Percentiles rank a stretch among this genome's conserved stretches.
phyloP scores from a whole-genome alignment of 1,140 invertebrate genomes.

The Drosophila ogumai region DNA sequence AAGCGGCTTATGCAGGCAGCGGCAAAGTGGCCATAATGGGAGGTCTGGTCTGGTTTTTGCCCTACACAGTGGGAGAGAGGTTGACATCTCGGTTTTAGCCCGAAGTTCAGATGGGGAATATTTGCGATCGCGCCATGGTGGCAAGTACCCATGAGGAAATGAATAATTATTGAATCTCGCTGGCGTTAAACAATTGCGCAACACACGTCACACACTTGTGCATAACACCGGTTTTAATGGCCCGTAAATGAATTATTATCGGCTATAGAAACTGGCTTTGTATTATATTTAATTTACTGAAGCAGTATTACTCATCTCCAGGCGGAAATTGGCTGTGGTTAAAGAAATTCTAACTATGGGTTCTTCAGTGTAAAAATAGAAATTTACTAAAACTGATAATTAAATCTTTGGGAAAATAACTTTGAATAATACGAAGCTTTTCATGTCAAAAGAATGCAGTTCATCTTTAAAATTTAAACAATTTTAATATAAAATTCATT shows the following conservation, averaged over 20 bases:
- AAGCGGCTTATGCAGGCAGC: constrained; percentile 33
- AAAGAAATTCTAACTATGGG: neutral
- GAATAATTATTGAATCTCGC: constrained; percentile 59
- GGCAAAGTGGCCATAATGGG: constrained; percentile 31
- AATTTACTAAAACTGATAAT: neutral
- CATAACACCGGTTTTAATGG: constrained; percentile 51
- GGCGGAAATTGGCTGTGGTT: neutral
- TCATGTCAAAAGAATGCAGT: neutral
- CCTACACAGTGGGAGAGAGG: constrained; percentile 30
- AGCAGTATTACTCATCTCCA: constrained; percentile 30
- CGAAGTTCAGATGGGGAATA: constrained; percentile 13
- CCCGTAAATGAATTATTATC: constrained; percentile 42
- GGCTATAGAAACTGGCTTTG: constrained; percentile 14
- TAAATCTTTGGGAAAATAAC: neutral
- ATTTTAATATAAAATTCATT: no score
- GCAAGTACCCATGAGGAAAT: constrained; percentile 28
- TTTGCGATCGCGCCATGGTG: neutral
- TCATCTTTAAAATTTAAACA: neutral
- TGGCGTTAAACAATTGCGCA: constrained; percentile 61
- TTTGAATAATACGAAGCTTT: no score
- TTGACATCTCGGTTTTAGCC: constrained; percentile 33
- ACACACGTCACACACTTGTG: constrained; percentile 55
- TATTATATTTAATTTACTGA: constrained; percentile 33
- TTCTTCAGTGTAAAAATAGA: neutral
- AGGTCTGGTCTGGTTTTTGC: constrained; percentile 3